These are phyloP conservation scores for Zapornia atra DNA, from an alignment of 2,113 vertebrate species.

Conservation along the genomic window DNA sequence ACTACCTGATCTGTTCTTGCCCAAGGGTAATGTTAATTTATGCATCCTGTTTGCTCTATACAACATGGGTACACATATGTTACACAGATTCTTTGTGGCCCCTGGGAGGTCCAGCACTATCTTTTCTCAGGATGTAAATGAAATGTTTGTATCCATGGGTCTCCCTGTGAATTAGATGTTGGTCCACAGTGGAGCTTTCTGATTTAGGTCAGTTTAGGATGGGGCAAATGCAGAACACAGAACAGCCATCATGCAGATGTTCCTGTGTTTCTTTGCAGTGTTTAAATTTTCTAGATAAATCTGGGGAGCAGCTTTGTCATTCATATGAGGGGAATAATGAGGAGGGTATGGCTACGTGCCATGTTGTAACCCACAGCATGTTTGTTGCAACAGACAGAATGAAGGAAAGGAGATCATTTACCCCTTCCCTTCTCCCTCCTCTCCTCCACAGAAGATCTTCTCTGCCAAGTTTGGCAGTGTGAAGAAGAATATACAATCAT, in stretches of 20 bases:
- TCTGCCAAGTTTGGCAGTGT: neutral
- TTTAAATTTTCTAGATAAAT: neutral
- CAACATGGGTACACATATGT: neutral
- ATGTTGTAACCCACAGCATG: neutral
- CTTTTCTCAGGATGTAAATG: neutral
- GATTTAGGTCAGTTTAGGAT: neutral
- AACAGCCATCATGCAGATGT: neutral
- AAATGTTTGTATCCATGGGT: neutral
- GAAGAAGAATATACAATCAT: neutral
- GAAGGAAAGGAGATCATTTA: neutral
- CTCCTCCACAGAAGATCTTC: neutral
- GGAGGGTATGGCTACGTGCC: neutral
- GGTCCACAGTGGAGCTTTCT: neutral
- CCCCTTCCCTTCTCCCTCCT: neutral
- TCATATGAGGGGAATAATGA: neutral
- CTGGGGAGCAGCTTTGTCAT: neutral
- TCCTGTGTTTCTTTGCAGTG: neutral
- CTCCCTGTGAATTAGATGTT: neutral
- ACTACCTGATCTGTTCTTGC: conserved; percentile 35
- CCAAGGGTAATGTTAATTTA: conserved; percentile 7
- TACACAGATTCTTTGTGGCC: neutral
- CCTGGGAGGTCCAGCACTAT: neutral
- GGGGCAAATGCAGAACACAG: neutral
- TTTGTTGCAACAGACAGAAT: neutral
- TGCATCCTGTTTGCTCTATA: conserved; percentile 25